Evolutionary conservation across 2,113 vertebrate genomes (phyloP).

Genomic region (Chloroceryle aenea): DNA sequence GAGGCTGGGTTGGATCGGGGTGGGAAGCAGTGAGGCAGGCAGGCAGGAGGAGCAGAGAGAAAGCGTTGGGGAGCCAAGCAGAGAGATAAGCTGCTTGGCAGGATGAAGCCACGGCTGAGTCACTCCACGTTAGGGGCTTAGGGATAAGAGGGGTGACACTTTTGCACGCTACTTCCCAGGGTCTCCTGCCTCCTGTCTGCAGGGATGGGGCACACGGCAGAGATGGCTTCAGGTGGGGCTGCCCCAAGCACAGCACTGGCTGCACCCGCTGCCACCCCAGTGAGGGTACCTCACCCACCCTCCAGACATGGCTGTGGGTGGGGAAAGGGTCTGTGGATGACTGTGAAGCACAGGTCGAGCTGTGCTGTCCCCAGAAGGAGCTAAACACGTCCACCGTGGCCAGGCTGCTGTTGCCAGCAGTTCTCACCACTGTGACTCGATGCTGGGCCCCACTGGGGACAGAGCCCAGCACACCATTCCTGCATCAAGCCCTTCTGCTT

Average conservation of each 20-base stretch:
- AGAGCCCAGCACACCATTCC: fast-evolving
- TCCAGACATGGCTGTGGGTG: fast-evolving
- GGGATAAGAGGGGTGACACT: background rate
- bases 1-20: background rate
- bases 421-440: background rate
- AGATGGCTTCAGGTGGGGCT: background rate
- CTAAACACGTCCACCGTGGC: fast-evolving
- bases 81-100: background rate
- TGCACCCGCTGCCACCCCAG: fast-evolving
- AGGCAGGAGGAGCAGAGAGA: background rate
- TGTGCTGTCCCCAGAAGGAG: background rate
- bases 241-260: background rate
- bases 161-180: background rate
- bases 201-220: fast-evolving
- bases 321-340: fast-evolving
- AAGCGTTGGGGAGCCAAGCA: background rate
- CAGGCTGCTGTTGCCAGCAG: background rate
- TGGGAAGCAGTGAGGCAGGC: background rate
- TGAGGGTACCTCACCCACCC: background rate
- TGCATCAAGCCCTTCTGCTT: background rate
- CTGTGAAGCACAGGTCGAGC: background rate
- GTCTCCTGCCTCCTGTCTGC: background rate
- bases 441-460: background rate
- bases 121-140: background rate
- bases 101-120: background rate